Conservation (phyloP, 2,797 vertebrate genomes). For the Myotis findleyi region DNA sequence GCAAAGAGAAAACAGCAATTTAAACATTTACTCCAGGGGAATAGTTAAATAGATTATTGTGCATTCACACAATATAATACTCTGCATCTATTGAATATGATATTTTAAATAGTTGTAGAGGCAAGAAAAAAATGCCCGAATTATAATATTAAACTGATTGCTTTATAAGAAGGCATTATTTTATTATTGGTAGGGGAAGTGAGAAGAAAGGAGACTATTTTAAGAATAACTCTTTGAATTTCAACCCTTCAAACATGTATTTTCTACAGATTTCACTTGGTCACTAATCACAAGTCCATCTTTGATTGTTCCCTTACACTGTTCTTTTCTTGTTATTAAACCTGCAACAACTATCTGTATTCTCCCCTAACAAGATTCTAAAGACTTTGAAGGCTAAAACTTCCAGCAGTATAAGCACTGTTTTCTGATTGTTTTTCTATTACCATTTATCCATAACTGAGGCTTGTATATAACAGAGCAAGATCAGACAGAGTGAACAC, state of each 20-base stretch:
- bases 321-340: not conserved
- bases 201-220: not conserved
- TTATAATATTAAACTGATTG: not conserved
- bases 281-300: not conserved
- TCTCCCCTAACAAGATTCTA: not conserved
- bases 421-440: not conserved
- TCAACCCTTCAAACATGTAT: not conserved
- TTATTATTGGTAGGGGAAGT: not conserved
- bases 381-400: not conserved
- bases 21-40: not conserved
- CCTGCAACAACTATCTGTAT: not conserved
- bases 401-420: not conserved
- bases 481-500: not conserved
- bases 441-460: not conserved
- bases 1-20: not conserved
- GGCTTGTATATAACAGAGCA: not conserved
- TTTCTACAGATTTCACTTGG: not conserved
- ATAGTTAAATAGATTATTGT: not conserved
- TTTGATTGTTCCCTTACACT: not conserved
- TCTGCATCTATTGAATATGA: not conserved
- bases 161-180: not conserved
- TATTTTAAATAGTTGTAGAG: not conserved
- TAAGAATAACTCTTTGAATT: constrained; percentile 1
- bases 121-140: not conserved
- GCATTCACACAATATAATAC: not conserved